A percentile compares a stretch with the other conserved stretches of the same genome.
Conservation (phyloP, 2,113 vertebrate genomes). For the Microtus ochrogaster region DNA sequence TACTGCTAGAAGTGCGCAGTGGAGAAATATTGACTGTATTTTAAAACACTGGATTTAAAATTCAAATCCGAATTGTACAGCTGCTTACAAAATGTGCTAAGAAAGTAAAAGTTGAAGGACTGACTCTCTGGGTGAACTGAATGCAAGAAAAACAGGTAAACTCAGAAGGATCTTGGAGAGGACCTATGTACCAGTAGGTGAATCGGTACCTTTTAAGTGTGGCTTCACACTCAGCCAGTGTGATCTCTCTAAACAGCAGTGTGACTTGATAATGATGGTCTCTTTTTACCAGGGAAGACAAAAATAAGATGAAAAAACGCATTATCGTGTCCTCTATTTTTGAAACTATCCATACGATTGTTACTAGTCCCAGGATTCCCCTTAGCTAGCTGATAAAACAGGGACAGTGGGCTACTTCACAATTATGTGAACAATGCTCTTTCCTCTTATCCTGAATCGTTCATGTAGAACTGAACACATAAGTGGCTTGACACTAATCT, state of each 20-base stretch:
- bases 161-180: background rate
- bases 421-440: background rate
- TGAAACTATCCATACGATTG: background rate
- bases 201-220: background rate
- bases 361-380: background rate
- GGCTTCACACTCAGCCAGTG: background rate
- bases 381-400: background rate
- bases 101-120: conserved; percentile 57
- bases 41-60: conserved; percentile 71
- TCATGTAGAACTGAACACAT: background rate
- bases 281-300: conserved; percentile 54
- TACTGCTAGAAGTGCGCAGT: conserved; percentile 54
- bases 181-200: background rate
- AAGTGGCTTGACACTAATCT: background rate
- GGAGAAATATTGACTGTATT: conserved; percentile 70
- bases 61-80: conserved; percentile 64
- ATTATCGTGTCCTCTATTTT: conserved; percentile 22
- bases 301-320: conserved; percentile 42
- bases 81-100: conserved; percentile 45
- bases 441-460: background rate
- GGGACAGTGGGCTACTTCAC: background rate
- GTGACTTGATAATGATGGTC: background rate
- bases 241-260: conserved; percentile 35
- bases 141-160: conserved; percentile 7
- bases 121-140: background rate